A percentile compares a stretch with the other conserved stretches of the same genome.
Conservation (phyloP, 2,888 invertebrate genomes). For the Ptychoptera contaminata region DNA sequence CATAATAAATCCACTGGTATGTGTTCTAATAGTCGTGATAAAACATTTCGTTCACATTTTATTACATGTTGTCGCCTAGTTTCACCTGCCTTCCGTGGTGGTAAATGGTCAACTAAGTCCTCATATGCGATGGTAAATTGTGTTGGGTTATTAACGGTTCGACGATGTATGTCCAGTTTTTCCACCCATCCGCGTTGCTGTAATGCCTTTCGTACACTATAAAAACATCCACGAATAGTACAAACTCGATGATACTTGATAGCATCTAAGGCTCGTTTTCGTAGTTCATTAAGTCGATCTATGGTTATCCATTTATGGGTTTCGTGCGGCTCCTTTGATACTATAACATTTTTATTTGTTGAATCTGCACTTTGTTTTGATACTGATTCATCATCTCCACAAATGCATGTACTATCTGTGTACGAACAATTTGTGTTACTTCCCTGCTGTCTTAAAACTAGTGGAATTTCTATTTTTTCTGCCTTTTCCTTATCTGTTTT, state of each 20-base stretch:
- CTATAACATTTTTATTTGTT: background rate
- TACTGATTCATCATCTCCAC: slow-evolving; percentile 8
- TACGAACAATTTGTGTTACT: slow-evolving; percentile 8
- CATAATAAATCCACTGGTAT: slow-evolving; percentile 76
- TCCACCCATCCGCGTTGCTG: slow-evolving; percentile 52
- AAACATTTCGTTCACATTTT: slow-evolving; percentile 51
- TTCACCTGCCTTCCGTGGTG: slow-evolving; percentile 26
- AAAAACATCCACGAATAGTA: slow-evolving; percentile 55
- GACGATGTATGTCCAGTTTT: slow-evolving; percentile 27
- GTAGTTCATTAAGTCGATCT: slow-evolving; percentile 47
- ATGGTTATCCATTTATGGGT: slow-evolving; percentile 39
- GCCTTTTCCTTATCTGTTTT: background rate
- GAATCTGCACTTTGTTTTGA: slow-evolving; percentile 12
- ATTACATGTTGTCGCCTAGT: slow-evolving; percentile 38
- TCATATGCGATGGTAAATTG: slow-evolving; percentile 23
- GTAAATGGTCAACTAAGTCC: slow-evolving; percentile 25
- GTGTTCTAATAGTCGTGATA: slow-evolving; percentile 62
- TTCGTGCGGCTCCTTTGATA: slow-evolving; percentile 10
- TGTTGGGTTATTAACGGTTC: slow-evolving; percentile 17
- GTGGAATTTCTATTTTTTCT: slow-evolving; percentile 8
- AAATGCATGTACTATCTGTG: slow-evolving; percentile 10
- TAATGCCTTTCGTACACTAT: slow-evolving; percentile 51
- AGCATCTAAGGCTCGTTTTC: slow-evolving; percentile 46
- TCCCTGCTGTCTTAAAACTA: slow-evolving; percentile 11
- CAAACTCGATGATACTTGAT: slow-evolving; percentile 49